A percentile compares a stretch with the other conserved stretches of the same genome.
These are phyloP conservation scores for Solea senegalensis DNA, from an alignment of 2,113 vertebrate species.

Conservation along the genomic window DNA sequence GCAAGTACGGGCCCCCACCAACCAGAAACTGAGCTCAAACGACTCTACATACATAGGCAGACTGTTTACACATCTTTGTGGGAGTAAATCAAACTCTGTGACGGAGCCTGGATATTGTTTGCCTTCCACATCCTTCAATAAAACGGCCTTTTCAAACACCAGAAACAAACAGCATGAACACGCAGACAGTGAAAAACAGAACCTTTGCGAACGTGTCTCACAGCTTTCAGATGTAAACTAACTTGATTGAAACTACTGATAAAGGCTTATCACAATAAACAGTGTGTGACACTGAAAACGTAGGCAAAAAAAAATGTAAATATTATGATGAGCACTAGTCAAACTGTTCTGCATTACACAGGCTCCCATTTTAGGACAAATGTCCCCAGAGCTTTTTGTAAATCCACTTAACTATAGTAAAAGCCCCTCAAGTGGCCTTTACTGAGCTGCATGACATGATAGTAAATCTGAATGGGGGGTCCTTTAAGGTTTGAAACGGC, in stretches of 20 bases:
- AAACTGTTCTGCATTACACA: constrained; percentile 8
- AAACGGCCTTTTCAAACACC: too few species aligned
- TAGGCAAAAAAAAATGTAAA: constrained; percentile 39
- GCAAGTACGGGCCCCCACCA: background rate
- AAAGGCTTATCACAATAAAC: background rate
- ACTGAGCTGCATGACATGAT: constrained; percentile 26
- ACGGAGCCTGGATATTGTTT: background rate
- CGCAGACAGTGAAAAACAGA: too few species aligned
- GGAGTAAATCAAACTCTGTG: background rate
- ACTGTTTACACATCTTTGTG: background rate
- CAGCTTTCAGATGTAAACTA: background rate
- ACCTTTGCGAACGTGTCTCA: background rate
- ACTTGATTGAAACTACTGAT: background rate
- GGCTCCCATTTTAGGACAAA: constrained; percentile 47
- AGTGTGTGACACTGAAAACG: background rate
- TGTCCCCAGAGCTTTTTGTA: constrained; percentile 12
- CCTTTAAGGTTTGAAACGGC: constrained; percentile 12
- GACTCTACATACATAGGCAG: background rate
- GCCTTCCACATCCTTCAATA: too few species aligned
- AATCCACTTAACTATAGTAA: constrained; percentile 25
- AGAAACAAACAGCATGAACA: too few species aligned
- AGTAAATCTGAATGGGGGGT: constrained; percentile 48
- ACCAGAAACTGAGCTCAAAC: background rate
- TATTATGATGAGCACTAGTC: constrained; percentile 10
- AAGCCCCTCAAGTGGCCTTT: constrained; percentile 10